A percentile compares a stretch with the other conserved stretches of the same genome.
Evolutionary conservation across 2,797 vertebrate genomes (phyloP).

Genomic region (Borostomias antarcticus): DNA sequence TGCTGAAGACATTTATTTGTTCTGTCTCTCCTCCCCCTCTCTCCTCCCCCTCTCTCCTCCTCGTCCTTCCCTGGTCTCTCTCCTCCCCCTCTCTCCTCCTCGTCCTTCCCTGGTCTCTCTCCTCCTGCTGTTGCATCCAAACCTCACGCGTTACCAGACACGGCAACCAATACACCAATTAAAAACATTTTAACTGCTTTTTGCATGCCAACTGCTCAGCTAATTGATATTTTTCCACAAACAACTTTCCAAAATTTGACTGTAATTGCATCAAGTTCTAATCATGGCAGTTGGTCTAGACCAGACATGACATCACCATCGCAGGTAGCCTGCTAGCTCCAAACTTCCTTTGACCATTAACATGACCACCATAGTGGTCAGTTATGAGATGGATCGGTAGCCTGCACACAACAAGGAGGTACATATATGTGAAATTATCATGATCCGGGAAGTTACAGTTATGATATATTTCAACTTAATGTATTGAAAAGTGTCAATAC

Average conservation of each 20-base stretch:
- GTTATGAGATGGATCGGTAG: conserved; percentile 61
- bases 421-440: conserved; percentile 49
- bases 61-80: background rate
- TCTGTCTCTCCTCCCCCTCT: background rate
- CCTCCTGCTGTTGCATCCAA: background rate
- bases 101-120: background rate
- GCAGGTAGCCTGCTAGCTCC: conserved; percentile 71
- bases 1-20: background rate
- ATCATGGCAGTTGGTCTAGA: conserved; percentile 61
- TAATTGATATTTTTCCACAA: conserved; percentile 74
- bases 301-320: conserved; percentile 78
- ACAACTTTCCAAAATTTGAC: conserved; percentile 60
- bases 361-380: conserved; percentile 59
- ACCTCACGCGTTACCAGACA: conserved; percentile 36
- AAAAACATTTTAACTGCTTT: conserved; percentile 47
- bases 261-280: conserved; percentile 65
- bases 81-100: background rate
- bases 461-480: too few relatives aligned
- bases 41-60: background rate
- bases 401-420: conserved; percentile 55
- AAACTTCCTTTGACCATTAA: conserved; percentile 70
- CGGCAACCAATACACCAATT: conserved; percentile 44
- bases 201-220: conserved; percentile 54
- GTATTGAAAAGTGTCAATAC: too few relatives aligned
- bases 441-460: conserved; percentile 66